A percentile compares a stretch with the other conserved stretches of the same genome.
These are phyloP conservation scores for Andrena haemorrhoa DNA, from an alignment of 2,888 invertebrate species.

Conservation along the genomic window DNA sequence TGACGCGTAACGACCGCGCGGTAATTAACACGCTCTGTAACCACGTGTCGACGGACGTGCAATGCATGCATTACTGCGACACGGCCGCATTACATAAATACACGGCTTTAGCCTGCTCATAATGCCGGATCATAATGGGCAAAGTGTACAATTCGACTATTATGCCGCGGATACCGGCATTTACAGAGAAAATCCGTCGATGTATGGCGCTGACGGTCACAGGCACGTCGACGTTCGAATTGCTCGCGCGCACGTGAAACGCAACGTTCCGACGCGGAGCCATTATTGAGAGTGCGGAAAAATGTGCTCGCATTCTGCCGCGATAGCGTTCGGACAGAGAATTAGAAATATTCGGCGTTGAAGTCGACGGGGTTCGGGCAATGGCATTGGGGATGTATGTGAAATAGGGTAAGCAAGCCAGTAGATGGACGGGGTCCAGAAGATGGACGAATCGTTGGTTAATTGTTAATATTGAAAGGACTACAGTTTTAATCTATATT, in stretches of 20 bases:
- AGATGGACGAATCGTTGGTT: too few species aligned
- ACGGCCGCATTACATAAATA: slow-evolving; percentile 80
- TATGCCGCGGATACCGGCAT: slow-evolving; percentile 73
- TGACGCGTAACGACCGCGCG: slow-evolving; percentile 77
- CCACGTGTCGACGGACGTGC: slow-evolving; percentile 78
- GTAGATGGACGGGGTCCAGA: too few species aligned
- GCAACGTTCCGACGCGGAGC: slow-evolving; percentile 18
- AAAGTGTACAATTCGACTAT: slow-evolving; percentile 78
- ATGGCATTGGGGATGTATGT: background rate
- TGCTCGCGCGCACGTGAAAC: slow-evolving; percentile 41
- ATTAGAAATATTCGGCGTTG: slow-evolving; percentile 3
- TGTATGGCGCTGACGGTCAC: slow-evolving; percentile 33
- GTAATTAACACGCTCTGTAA: slow-evolving; percentile 82
- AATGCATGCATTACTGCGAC: slow-evolving; percentile 81
- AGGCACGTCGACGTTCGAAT: slow-evolving; percentile 29
- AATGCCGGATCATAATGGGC: slow-evolving; percentile 78
- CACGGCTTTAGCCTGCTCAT: slow-evolving; percentile 76
- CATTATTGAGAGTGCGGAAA: slow-evolving; percentile 17
- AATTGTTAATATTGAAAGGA: too few species aligned
- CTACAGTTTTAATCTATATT: too few species aligned
- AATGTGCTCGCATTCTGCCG: background rate
- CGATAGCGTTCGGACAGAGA: background rate
- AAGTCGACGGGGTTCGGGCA: background rate
- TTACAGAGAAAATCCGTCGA: slow-evolving; percentile 72
- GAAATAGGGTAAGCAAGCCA: too few species aligned